Evolutionary conservation across 2,888 invertebrate genomes (phyloP), one percentile per base, ranked within the genome.

Genomic region (Zaprionus obscuricornis): DNA sequence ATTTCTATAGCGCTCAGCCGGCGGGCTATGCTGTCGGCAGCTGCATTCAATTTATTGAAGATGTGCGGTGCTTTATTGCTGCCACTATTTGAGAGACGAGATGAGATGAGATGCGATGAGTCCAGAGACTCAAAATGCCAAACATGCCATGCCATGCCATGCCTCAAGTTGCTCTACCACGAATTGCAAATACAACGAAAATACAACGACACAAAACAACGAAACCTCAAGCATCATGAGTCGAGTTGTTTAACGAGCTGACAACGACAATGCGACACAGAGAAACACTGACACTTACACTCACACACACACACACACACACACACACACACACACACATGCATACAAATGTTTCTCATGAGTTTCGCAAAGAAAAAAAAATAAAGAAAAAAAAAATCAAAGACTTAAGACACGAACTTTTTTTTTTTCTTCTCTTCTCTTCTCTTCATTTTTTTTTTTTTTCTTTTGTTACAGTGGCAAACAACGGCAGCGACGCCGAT

Each of bases 41-140:
- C 78, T 75, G 75, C 75, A 78, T 56, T 45, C 74, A 83, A 76
- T 78, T 83, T 82, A 78, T 76, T 78, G 75, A 76, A 76, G 76
- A 76, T 83, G 83, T 64, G 66, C 71, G 26, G 47, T 77, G 82
- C 77, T 77, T 81, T 75, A 75, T 75, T 63, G 69, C 58, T 59
- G 52, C 34, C 59, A 31, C 10, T 33, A 34, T 6, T 3, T 11
- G 0, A 7, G 3, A 7, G 16, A 33, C 16, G 6, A 7, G 22
- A 17, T 1, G 24, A 8, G 13, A 18, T 16, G 16, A 33, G 34
- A 17, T 10, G 52, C 52, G 11, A 7, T 22, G 22, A 55, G 50
- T 22, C 7, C 34, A 33, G 13, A 10, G n/a, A n/a, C n/a, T n/a
- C n/a, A n/a, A n/a, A n/a, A n/a, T 22, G 22, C 39, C 39, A 17